phyloP scores from a whole-genome alignment of 2,113 vertebrate species.

The Nesospiza acunhae region DNA sequence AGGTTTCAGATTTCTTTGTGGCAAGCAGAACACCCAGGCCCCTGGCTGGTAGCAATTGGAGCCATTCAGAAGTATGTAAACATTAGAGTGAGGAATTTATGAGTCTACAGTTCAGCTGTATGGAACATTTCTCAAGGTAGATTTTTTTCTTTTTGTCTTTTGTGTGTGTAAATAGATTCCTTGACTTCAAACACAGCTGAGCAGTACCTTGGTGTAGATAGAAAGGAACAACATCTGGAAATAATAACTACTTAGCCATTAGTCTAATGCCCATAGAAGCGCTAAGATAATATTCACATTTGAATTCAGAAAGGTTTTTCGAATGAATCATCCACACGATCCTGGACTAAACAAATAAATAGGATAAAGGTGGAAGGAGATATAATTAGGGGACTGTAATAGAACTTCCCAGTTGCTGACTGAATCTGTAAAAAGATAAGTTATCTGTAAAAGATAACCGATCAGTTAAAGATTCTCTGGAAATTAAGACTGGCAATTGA shows the following conservation, averaged over 20 bases:
- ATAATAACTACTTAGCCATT: neutral
- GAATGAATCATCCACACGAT: neutral
- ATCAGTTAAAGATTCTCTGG: neutral
- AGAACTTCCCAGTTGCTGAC: neutral
- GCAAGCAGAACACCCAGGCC: slow-evolving; percentile 42
- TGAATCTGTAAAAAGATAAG: neutral
- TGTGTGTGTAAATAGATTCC: neutral
- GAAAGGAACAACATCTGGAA: slow-evolving; percentile 18
- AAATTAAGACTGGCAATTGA: neutral
- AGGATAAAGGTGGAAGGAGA: neutral
- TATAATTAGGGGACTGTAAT: neutral
- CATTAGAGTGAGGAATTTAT: slow-evolving; percentile 57
- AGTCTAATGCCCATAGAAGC: neutral
- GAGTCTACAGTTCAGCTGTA: slow-evolving; percentile 36
- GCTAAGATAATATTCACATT: neutral
- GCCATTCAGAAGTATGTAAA: slow-evolving; percentile 64
- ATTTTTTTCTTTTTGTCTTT: neutral
- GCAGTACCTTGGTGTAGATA: slow-evolving; percentile 1
- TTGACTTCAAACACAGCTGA: slow-evolving; percentile 33
- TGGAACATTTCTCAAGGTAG: neutral
- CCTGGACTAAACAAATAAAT: neutral
- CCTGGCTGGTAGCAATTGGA: slow-evolving; percentile 54
- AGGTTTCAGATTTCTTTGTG: slow-evolving; percentile 68
- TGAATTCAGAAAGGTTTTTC: neutral
- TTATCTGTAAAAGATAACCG: too few relatives aligned